Conservation (phyloP, 2,113 vertebrate genomes). For the Cisticola juncidis region DNA sequence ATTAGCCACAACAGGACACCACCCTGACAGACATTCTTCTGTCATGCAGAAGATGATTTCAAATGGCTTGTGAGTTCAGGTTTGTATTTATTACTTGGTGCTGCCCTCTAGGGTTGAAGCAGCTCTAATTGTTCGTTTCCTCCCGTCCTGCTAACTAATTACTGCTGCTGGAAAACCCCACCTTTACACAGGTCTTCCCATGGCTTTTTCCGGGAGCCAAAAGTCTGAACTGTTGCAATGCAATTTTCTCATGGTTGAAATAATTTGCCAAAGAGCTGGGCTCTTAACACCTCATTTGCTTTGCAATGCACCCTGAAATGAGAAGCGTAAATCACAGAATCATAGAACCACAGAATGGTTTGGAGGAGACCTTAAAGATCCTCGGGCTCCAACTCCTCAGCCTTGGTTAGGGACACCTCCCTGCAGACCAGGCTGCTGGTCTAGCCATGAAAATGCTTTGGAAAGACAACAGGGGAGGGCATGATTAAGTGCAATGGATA, state of each 20-base stretch:
- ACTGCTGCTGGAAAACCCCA: not conserved
- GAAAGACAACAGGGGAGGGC: not conserved
- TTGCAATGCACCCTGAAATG: not conserved
- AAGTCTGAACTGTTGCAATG: not conserved
- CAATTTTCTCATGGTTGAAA: not conserved
- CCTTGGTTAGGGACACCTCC: fast-evolving
- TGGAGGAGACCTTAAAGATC: not conserved
- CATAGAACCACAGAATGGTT: not conserved
- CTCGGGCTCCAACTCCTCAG: not conserved
- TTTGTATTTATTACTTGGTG: slow-evolving; percentile 35
- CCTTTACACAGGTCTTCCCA: not conserved
- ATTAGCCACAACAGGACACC: not conserved
- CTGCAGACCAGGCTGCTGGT: not conserved
- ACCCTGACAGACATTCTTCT: not conserved
- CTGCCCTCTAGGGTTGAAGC: slow-evolving; percentile 50
- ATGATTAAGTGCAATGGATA: not conserved
- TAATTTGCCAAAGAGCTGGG: not conserved
- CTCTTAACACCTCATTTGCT: not conserved
- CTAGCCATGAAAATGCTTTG: not conserved
- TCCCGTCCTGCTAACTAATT: not conserved
- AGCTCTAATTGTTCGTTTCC: not conserved
- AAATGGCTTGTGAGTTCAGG: not conserved
- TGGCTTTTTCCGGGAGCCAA: not conserved
- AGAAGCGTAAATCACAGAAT: not conserved
- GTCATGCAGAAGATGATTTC: not conserved